Evolutionary conservation across 1,140 invertebrate species (phyloP).

Genomic region (Potamilus streckersoni): DNA sequence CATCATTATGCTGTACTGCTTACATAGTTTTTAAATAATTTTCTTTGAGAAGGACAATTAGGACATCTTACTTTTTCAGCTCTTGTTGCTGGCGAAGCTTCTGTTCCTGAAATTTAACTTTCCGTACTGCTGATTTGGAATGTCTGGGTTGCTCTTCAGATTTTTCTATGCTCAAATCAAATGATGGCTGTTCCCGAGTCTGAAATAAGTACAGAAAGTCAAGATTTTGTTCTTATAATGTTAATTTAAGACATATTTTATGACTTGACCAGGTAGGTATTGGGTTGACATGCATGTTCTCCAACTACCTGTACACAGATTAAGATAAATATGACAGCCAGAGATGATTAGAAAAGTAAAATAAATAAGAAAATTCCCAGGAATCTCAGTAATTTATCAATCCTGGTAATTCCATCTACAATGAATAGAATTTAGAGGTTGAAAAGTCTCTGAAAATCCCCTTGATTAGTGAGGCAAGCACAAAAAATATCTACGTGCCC

Average conservation of each 20-base stretch:
- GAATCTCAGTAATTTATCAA: too few relatives aligned
- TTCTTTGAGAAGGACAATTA: too few relatives aligned
- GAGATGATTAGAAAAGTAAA: too few relatives aligned
- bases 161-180: slow-evolving; percentile 1
- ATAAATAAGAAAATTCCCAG: too few relatives aligned
- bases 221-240: background rate
- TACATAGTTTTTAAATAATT: too few relatives aligned
- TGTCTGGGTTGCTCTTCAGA: slow-evolving; percentile 15
- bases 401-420: too few relatives aligned
- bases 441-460: too few relatives aligned
- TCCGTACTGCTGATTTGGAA: slow-evolving; percentile 31
- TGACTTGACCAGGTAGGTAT: background rate
- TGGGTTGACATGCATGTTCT: background rate
- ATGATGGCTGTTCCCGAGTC: background rate
- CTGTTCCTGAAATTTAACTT: slow-evolving; percentile 37
- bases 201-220: background rate
- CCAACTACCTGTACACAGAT: background rate
- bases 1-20: too few relatives aligned
- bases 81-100: slow-evolving; percentile 41
- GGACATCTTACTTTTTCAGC: slow-evolving; percentile 42
- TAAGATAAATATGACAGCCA: slow-evolving; percentile 9
- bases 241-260: background rate
- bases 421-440: too few relatives aligned
- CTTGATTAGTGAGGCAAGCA: too few relatives aligned
- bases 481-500: too few relatives aligned